Conservation (phyloP, 2,888 invertebrate species). For the Mimas tiliae region DNA sequence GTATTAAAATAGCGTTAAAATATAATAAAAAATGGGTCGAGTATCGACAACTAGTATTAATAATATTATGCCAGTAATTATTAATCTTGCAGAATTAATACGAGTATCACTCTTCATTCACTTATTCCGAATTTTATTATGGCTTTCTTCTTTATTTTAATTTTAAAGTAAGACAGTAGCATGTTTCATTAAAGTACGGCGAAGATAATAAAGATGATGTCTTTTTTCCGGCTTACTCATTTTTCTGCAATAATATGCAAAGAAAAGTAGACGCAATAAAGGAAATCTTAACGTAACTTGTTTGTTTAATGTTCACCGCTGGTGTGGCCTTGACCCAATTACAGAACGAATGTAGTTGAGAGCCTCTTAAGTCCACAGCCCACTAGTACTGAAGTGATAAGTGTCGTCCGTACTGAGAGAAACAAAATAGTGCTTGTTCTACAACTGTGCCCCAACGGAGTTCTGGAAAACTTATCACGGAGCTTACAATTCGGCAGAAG, state of each 20-base stretch:
- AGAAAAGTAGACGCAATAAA: neutral
- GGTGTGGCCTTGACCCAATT: conserved; percentile 48
- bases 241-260: no score
- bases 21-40: no score
- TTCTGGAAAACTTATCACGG: neutral
- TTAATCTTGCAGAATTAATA: no score
- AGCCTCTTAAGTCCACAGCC: neutral
- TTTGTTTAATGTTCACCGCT: conserved; percentile 29
- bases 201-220: neutral
- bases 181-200: neutral
- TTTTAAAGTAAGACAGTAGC: neutral
- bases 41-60: no score
- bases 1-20: no score
- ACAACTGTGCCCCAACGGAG: neutral
- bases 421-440: conserved; percentile 4
- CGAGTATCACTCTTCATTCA: no score
- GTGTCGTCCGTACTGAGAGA: neutral
- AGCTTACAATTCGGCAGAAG: no score
- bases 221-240: neutral
- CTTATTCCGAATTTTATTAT: no score
- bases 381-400: conserved; percentile 21
- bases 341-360: conserved; percentile 34
- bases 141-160: neutral
- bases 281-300: conserved; percentile 21
- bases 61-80: no score